A percentile compares a stretch with the other conserved stretches of the same genome.
These are phyloP conservation scores for Hemistola chrysoprasaria DNA, from an alignment of 2,888 invertebrate genomes.

Conservation along the genomic window DNA sequence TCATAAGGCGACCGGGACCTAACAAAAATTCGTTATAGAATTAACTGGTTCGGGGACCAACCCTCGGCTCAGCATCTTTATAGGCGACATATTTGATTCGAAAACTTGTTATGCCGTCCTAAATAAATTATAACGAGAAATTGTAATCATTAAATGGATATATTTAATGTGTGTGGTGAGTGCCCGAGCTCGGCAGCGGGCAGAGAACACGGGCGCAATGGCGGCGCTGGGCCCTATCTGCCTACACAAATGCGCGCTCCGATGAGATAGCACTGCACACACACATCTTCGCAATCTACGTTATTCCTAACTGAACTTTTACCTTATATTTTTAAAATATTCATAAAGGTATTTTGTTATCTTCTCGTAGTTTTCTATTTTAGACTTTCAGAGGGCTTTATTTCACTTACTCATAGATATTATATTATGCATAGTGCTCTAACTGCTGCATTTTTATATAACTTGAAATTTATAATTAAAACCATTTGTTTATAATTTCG, in stretches of 20 bases:
- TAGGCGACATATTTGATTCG: constrained; percentile 82
- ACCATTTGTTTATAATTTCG: too few relatives aligned
- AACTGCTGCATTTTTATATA: too few relatives aligned
- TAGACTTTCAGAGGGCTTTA: too few relatives aligned
- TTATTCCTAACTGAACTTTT: too few relatives aligned
- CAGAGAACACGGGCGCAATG: constrained; percentile 34
- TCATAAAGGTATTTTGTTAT: too few relatives aligned
- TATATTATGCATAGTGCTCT: too few relatives aligned
- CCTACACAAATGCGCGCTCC: constrained; percentile 74
- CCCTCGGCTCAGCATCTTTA: constrained; percentile 80
- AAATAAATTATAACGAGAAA: constrained; percentile 82
- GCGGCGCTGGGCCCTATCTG: constrained; percentile 53
- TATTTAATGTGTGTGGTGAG: constrained; percentile 75
- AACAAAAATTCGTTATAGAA: constrained; percentile 73
- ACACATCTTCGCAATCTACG: constrained; percentile 66
- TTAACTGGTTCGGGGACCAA: constrained; percentile 70
- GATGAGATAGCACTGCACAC: constrained; percentile 68
- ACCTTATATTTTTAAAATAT: too few relatives aligned
- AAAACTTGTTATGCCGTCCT: constrained; percentile 82
- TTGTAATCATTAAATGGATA: constrained; percentile 80
- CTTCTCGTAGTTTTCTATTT: constrained; percentile 14
- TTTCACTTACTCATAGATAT: too few relatives aligned
- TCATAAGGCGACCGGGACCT: constrained; percentile 49
- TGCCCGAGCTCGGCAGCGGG: constrained; percentile 47
- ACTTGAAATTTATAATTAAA: too few relatives aligned